These are phyloP conservation scores for Alcis repandata DNA, from an alignment of 2,888 invertebrate genomes.

Conservation along the genomic window DNA sequence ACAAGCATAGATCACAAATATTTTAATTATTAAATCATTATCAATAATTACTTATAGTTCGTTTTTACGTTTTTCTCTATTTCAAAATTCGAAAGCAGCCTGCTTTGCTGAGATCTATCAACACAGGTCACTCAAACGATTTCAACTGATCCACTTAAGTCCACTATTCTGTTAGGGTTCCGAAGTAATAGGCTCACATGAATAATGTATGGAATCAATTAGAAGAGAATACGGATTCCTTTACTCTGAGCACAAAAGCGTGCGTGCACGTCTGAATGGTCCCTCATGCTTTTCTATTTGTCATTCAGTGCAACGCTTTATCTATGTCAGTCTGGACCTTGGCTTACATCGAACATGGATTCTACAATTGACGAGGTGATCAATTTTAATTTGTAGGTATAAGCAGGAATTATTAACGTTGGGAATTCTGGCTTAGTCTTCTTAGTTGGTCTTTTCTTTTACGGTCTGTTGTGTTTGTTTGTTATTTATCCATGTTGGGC, in stretches of 20 bases:
- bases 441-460: too few species aligned
- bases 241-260: slow-evolving; percentile 40
- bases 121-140: background rate
- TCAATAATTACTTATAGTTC: too few species aligned
- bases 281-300: slow-evolving; percentile 48
- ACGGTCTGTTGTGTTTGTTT: too few species aligned
- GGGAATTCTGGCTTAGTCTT: too few species aligned
- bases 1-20: too few species aligned
- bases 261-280: slow-evolving; percentile 67
- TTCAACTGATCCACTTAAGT: background rate
- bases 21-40: too few species aligned
- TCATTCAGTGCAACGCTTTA: slow-evolving; percentile 34
- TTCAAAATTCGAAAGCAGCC: too few species aligned
- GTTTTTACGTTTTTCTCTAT: too few species aligned
- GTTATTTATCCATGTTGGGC: too few species aligned
- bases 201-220: slow-evolving; percentile 52
- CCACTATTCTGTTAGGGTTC: slow-evolving; percentile 8
- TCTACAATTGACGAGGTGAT: slow-evolving; percentile 26
- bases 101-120: too few species aligned
- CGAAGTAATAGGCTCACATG: slow-evolving; percentile 46
- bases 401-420: too few species aligned
- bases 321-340: slow-evolving; percentile 35
- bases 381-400: slow-evolving; percentile 11
- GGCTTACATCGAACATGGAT: slow-evolving; percentile 35
- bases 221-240: slow-evolving; percentile 37